phyloP scores from a whole-genome alignment of 1,140 invertebrate species.

The Galendromus occidentalis region DNA sequence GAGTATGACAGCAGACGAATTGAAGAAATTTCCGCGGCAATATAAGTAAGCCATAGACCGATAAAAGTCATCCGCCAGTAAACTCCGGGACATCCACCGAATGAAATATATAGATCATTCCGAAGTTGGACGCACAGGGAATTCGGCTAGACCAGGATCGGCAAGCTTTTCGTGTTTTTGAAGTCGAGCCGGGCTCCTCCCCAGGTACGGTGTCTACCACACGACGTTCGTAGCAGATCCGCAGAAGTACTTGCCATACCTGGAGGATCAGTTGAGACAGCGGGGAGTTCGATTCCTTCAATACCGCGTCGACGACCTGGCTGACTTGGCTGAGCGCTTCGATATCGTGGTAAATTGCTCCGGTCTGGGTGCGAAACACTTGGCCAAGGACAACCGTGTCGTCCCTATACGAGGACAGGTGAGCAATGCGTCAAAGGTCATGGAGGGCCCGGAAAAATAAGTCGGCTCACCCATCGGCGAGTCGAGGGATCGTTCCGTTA shows the following conservation, averaged over 20 bases:
- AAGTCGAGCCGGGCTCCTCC: conserved; percentile 4
- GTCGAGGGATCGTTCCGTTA: not conserved
- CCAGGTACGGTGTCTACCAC: conserved; percentile 43
- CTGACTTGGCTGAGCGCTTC: conserved; percentile 38
- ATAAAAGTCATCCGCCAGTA: too few relatives aligned
- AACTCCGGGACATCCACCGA: too few relatives aligned
- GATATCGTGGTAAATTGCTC: conserved; percentile 72
- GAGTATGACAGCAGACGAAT: conserved; percentile 39
- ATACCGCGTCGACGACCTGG: conserved; percentile 38
- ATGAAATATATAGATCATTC: too few relatives aligned
- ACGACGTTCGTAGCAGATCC: conserved; percentile 53
- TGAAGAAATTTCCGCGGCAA: conserved; percentile 42
- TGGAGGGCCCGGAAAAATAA: conserved; percentile 40
- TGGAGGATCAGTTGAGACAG: conserved; percentile 28
- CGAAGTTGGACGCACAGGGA: too few relatives aligned
- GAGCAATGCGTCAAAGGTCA: conserved; percentile 47
- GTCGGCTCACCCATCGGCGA: conserved; percentile 26
- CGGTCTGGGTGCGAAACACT: conserved; percentile 52
- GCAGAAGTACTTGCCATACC: conserved; percentile 38
- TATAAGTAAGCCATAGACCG: conserved; percentile 41
- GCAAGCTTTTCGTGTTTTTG: too few relatives aligned
- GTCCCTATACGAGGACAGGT: conserved; percentile 75
- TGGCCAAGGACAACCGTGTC: conserved; percentile 52
- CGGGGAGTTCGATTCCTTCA: conserved; percentile 36
- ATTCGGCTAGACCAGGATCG: too few relatives aligned